Evolutionary conservation across 2,113 vertebrate species (phyloP).

Genomic region (Entelurus aequoreus): DNA sequence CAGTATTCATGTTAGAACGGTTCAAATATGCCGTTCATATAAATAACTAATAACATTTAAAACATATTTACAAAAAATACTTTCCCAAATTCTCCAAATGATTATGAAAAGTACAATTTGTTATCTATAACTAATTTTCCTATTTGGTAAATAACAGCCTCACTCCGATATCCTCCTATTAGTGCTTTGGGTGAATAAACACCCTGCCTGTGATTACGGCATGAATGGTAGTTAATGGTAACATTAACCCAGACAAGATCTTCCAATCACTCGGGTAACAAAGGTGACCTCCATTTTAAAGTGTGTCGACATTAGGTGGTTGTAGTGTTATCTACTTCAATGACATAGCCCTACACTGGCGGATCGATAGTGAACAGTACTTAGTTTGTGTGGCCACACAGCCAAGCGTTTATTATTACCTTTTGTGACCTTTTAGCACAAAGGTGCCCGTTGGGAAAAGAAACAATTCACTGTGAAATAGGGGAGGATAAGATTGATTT

Average conservation of each 20-base stretch:
- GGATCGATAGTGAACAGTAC: constrained; percentile 40
- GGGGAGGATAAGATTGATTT: constrained; percentile 44
- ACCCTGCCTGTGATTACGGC: no score
- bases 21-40: no score
- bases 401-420: constrained; percentile 30
- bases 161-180: no score
- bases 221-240: no score
- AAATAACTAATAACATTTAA: no score
- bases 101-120: no score
- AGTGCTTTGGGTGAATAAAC: no score
- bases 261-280: not conserved
- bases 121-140: no score
- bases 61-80: no score
- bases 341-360: constrained; percentile 21
- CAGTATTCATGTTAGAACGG: no score
- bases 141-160: no score
- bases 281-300: not conserved
- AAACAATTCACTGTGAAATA: constrained; percentile 45
- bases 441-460: constrained; percentile 23
- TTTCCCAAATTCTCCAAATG: no score
- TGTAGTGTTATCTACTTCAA: constrained; percentile 27
- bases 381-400: constrained; percentile 30
- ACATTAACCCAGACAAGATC: not conserved
- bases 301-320: constrained; percentile 12
- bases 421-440: constrained; percentile 45